phyloP scores from a whole-genome alignment of 2,113 vertebrate genomes.

The Martes martes region DNA sequence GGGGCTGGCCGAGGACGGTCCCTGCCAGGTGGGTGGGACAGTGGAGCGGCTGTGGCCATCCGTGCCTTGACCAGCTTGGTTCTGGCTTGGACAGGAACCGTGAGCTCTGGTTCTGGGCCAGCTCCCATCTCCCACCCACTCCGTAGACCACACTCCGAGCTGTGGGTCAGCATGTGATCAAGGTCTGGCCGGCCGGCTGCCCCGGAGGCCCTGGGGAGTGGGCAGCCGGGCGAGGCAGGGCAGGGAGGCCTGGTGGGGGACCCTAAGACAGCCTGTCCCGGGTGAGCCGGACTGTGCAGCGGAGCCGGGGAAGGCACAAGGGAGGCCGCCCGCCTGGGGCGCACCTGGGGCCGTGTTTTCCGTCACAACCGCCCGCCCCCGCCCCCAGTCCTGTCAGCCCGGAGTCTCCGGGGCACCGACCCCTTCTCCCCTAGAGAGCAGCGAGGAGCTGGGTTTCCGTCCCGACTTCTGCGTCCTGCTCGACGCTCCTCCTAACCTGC shows the following conservation, averaged over 20 bases:
- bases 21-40: too few relatives aligned
- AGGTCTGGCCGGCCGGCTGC: not conserved
- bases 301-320: not conserved
- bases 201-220: not conserved
- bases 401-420: not conserved
- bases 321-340: too few relatives aligned
- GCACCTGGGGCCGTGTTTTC: not conserved
- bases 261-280: not conserved
- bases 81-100: not conserved
- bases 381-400: not conserved
- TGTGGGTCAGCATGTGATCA: fast-evolving
- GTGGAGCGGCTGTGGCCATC: not conserved
- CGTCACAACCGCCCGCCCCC: not conserved
- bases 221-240: not conserved
- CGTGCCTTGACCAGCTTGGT: too few relatives aligned
- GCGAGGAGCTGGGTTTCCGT: not conserved
- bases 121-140: not conserved
- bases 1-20: not conserved
- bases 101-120: not conserved
- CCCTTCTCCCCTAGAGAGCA: not conserved
- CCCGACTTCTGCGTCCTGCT: too few relatives aligned
- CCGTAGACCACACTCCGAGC: not conserved
- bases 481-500: not conserved
- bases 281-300: not conserved
- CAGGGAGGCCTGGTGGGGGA: not conserved